Percentiles rank a stretch among this genome's conserved stretches.
phyloP scores from a whole-genome alignment of 2,797 vertebrate genomes.

The Margarornis squamiger region DNA sequence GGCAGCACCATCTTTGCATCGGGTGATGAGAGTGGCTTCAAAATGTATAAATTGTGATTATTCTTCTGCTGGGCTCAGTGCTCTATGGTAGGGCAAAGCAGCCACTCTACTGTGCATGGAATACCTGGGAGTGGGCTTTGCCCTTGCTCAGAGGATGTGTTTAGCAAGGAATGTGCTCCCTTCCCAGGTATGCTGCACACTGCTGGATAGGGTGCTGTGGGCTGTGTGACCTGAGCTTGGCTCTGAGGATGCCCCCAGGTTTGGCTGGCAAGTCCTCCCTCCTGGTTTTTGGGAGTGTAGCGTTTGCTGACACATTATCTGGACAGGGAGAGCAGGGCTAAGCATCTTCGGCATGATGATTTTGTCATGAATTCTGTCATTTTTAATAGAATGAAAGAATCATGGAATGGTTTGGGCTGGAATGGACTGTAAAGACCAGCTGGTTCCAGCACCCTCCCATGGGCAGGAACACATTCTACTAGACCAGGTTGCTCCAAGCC shows the following conservation, averaged over 20 bases:
- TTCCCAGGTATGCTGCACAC: background rate
- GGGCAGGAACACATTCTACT: background rate
- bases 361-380: background rate
- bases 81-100: background rate
- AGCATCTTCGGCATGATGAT: rapidly evolving
- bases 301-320: background rate
- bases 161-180: background rate
- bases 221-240: background rate
- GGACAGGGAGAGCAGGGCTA: background rate
- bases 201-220: rapidly evolving
- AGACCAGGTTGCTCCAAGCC: background rate
- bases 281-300: background rate
- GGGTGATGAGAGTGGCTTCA: background rate
- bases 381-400: background rate
- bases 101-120: rapidly evolving
- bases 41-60: background rate
- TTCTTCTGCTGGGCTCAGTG: background rate
- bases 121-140: background rate
- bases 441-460: background rate
- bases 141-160: background rate
- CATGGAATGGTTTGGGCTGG: background rate
- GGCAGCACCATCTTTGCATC: background rate
- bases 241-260: background rate
- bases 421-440: background rate
- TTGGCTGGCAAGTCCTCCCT: background rate